Conservation (phyloP, 2,113 vertebrate genomes). For the Callithrix jacchus region DNA sequence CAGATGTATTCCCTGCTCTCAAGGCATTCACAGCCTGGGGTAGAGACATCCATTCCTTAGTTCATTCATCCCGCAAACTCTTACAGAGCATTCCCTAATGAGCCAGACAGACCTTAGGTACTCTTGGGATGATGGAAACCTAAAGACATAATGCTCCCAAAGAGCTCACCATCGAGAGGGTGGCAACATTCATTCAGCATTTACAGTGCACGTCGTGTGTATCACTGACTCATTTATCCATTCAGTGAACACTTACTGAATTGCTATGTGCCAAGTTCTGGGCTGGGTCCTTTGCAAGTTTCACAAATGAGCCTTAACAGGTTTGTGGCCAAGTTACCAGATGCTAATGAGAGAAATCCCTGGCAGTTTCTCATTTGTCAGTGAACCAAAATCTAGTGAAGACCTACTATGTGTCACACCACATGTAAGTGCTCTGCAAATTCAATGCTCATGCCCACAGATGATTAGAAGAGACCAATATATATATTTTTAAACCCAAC, state of each 20-base stretch:
- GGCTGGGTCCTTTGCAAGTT: not conserved
- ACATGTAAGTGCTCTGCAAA: not conserved
- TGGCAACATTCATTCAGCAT: not conserved
- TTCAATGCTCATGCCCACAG: not conserved
- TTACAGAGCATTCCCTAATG: not conserved
- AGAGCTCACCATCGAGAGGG: not conserved
- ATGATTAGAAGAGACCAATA: not conserved
- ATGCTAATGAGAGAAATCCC: not conserved
- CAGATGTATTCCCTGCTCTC: not conserved
- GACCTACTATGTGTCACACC: not conserved
- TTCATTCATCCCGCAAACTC: not conserved
- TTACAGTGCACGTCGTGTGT: not conserved
- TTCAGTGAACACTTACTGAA: accelerated
- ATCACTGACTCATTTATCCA: not conserved
- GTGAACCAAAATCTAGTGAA: not conserved
- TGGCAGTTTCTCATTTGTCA: not conserved
- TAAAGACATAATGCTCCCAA: not conserved
- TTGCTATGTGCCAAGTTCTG: not conserved
- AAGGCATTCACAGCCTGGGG: not conserved
- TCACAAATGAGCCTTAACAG: not conserved
- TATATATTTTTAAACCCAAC: not conserved
- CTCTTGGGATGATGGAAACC: not conserved
- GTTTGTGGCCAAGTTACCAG: not conserved
- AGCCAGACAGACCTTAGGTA: not conserved
- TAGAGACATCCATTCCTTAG: not conserved